Evolutionary conservation across 2,113 vertebrate genomes (phyloP).

Genomic region (Chamaea fasciata): DNA sequence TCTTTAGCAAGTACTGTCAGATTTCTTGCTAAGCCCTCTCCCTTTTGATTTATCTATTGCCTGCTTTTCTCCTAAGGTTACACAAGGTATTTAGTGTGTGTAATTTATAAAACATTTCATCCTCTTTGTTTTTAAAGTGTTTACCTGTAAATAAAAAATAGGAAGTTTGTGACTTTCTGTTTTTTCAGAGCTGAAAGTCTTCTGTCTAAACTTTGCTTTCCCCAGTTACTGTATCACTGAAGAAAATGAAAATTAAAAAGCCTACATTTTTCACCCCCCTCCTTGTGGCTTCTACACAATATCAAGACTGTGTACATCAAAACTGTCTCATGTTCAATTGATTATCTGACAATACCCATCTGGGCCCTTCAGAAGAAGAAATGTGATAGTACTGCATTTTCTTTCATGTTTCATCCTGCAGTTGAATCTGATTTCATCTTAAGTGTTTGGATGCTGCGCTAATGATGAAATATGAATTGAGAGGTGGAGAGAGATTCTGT

Average conservation of each 20-base stretch:
- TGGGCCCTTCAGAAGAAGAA: neutral
- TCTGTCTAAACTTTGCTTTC: neutral
- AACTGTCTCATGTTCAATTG: neutral
- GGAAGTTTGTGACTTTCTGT: neutral
- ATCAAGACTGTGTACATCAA: neutral
- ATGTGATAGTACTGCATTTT: neutral
- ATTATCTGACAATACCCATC: neutral
- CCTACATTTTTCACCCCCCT: neutral
- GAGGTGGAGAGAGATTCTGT: neutral
- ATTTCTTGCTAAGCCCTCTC: neutral
- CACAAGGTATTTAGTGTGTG: neutral
- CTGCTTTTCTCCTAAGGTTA: neutral
- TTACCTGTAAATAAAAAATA: neutral
- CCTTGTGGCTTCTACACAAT: neutral
- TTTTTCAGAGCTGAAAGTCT: neutral
- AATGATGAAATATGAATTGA: neutral
- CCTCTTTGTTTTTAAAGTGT: neutral
- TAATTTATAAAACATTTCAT: neutral
- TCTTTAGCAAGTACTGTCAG: neutral
- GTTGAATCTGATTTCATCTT: neutral
- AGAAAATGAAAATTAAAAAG: neutral
- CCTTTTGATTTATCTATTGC: neutral
- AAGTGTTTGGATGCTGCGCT: neutral
- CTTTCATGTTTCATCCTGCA: neutral
- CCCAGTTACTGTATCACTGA: neutral